phyloP scores from a whole-genome alignment of 2,888 invertebrate genomes.

The Antheraea assamensis region DNA sequence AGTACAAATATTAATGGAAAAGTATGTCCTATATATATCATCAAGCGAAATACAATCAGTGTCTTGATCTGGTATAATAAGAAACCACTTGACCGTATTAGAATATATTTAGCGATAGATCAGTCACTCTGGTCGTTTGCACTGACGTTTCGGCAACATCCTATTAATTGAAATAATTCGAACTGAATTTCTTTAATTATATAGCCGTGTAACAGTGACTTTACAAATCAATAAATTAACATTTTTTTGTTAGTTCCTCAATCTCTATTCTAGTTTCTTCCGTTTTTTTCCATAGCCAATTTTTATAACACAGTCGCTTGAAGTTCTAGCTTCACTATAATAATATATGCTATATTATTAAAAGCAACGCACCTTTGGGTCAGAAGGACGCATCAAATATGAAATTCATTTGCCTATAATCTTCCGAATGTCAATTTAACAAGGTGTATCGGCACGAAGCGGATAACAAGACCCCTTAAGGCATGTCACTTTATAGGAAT shows the following conservation, averaged over 20 bases:
- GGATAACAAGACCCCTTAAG: slow-evolving; percentile 3
- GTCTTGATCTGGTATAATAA: not conserved
- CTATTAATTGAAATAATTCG: not conserved
- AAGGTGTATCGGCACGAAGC: slow-evolving; percentile 2
- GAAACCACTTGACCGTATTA: not conserved
- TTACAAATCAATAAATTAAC: not conserved
- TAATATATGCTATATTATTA: not conserved
- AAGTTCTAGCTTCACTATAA: no score
- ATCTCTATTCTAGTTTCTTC: no score
- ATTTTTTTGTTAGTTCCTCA: no score
- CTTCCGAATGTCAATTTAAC: slow-evolving; percentile 3
- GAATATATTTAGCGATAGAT: not conserved
- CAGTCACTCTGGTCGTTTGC: not conserved
- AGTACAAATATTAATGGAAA: no score
- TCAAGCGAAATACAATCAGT: not conserved
- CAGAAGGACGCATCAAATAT: slow-evolving; percentile 4
- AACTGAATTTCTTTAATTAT: not conserved
- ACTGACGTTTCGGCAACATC: not conserved
- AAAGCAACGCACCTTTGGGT: not conserved
- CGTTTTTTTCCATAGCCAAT: no score
- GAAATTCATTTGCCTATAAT: slow-evolving; percentile 6
- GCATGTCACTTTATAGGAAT: not conserved
- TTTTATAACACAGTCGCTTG: no score
- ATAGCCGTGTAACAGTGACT: not conserved
- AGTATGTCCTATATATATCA: not conserved